Evolutionary conservation across 1,140 invertebrate species (phyloP).

Genomic region (Lepidotrigona ventralis): DNA sequence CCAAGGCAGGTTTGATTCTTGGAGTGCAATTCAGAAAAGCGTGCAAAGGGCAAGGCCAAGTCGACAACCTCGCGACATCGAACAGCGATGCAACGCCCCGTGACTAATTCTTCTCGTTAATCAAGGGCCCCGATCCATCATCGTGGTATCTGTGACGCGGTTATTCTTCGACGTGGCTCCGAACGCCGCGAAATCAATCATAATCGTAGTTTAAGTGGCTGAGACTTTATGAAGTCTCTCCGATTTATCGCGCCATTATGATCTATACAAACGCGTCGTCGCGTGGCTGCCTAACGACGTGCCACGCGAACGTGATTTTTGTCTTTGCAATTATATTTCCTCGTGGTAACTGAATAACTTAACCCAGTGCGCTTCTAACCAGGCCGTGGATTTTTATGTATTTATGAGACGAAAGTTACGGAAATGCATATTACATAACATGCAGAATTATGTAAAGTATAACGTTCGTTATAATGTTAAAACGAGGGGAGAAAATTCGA

Average conservation of each 20-base stretch:
- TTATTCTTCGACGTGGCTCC: conserved; percentile 3
- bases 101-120: conserved; percentile 40
- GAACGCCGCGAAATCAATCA: conserved; percentile 7
- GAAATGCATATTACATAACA: too few species aligned
- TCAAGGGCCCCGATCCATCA: background rate
- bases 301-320: background rate
- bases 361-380: background rate
- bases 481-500: too few species aligned
- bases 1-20: background rate
- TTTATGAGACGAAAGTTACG: too few species aligned
- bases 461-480: too few species aligned
- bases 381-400: too few species aligned
- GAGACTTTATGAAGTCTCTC: background rate
- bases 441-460: too few species aligned
- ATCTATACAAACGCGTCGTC: background rate
- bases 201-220: background rate
- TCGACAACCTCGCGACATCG: background rate
- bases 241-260: background rate
- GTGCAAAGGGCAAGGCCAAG: background rate
- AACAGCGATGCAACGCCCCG: background rate
- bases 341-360: background rate
- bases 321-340: background rate
- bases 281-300: background rate
- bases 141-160: background rate
- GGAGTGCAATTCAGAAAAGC: too few species aligned